These are phyloP conservation scores for Gastrophysa polygoni DNA, from an alignment of 2,888 invertebrate genomes.

Conservation along the genomic window DNA sequence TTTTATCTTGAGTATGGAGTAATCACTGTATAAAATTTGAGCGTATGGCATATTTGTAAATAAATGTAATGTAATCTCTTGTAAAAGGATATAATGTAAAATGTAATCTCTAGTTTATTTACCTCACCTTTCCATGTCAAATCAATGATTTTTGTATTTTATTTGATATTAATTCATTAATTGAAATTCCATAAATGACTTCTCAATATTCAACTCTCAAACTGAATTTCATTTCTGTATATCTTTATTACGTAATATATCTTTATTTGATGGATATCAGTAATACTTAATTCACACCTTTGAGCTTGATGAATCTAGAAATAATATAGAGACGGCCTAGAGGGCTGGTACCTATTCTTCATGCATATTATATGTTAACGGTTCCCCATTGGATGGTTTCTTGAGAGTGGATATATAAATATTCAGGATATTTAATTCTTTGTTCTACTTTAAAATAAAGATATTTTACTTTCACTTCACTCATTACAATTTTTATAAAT, in stretches of 20 bases:
- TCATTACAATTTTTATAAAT: no score
- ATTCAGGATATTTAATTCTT: no score
- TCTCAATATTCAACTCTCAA: slow-evolving; percentile 26
- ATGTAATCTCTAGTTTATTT: slow-evolving; percentile 29
- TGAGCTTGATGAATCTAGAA: no score
- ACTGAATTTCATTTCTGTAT: slow-evolving; percentile 24
- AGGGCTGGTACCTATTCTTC: no score
- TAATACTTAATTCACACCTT: neutral
- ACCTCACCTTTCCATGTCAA: slow-evolving; percentile 26
- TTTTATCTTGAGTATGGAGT: slow-evolving; percentile 38
- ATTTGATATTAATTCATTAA: slow-evolving; percentile 19
- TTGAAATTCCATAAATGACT: slow-evolving; percentile 28
- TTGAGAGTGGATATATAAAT: no score
- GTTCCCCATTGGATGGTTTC: no score
- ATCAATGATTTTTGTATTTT: slow-evolving; percentile 19
- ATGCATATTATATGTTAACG: no score
- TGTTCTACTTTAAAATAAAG: no score
- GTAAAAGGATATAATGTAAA: slow-evolving; percentile 22
- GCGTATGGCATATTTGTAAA: slow-evolving; percentile 28
- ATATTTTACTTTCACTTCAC: no score
- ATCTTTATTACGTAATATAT: slow-evolving; percentile 31
- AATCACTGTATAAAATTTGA: slow-evolving; percentile 31
- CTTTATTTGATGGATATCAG: slow-evolving; percentile 31
- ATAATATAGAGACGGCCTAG: no score
- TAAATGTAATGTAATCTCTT: slow-evolving; percentile 26